Percentiles rank a stretch among this genome's conserved stretches.
Conservation (phyloP, 2,888 invertebrate species). For the Elegia similella region DNA sequence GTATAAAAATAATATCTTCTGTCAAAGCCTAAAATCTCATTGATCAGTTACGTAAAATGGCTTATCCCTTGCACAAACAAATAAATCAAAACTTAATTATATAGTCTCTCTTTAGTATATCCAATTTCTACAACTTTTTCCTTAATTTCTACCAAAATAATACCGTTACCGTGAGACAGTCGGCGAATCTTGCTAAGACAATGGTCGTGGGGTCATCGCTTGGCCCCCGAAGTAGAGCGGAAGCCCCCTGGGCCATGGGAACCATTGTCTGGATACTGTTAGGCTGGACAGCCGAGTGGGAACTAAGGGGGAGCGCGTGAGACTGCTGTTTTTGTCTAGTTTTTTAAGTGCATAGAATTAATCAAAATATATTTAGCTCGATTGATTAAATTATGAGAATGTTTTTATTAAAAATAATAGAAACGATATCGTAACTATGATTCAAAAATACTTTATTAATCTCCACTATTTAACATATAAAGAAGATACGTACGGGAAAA, state of each 20-base stretch:
- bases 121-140: not conserved
- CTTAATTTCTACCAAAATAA: not conserved
- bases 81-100: too few species aligned
- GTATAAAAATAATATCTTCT: too few species aligned
- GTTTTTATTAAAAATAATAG: too few species aligned
- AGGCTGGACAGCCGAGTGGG: conserved; percentile 7
- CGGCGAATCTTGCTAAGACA: not conserved
- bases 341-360: not conserved
- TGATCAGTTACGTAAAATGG: too few species aligned
- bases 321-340: not conserved
- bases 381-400: too few species aligned
- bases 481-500: too few species aligned
- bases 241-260: conserved; percentile 19
- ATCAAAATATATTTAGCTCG: too few species aligned
- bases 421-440: too few species aligned
- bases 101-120: not conserved
- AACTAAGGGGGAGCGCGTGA: not conserved
- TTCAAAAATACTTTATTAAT: too few species aligned
- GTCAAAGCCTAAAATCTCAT: too few species aligned
- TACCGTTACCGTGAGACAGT: not conserved
- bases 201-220: conserved; percentile 7
- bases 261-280: conserved; percentile 22
- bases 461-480: too few species aligned
- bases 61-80: too few species aligned
- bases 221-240: conserved; percentile 12